Base-by-base conservation (phyloP, 2,113 vertebrate species). In the Lophura nycthemera region DNA sequence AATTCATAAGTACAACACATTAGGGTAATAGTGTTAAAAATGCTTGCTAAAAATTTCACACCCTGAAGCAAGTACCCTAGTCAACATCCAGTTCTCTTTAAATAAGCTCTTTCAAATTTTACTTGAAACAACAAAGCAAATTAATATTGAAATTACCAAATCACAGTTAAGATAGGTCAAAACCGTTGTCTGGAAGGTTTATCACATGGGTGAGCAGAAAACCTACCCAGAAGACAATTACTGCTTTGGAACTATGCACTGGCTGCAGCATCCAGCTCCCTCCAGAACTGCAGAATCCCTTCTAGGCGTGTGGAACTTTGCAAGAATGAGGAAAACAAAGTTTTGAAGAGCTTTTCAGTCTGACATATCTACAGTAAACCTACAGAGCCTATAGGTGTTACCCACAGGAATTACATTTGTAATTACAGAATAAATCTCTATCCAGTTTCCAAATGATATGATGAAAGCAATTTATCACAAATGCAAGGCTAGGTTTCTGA, bases 91-190 rank as follows among this genome's bases (percentile, higher is more conserved):
- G 38, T 75, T 86, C 73, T 57, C 45, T 71, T 86, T 24, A 83
- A 59, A 79, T n/a, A 70, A 42, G 1, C 42, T 38, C 27, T 77
- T 81, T 63, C 57, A 16, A 81, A 88, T 45, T 88, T 88, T 88
- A 78, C 40, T 17, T 74, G 47, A 65, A 71, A 65, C 36, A 63
- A 60, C n/a, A 92, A 84, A 74, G 13, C 4, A 86, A 91, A 93
- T 88, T 72, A 93, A 84, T 74, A 88, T n/a, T 83, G 34, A 91
- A 86, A 21, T 48, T 79, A 90, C 2, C 71, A 74, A 84, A 90
- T 84, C 45, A 45, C 38, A 60, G 84, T 6, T 91, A 86, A 42
- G 72, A 75, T 24, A 79, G 75, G 34, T 72, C 30, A 71, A 64
- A 88, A 77, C 40, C 69, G 4, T 38, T 81, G 38, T 83, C 40